Evolutionary conservation across 2,888 invertebrate species (phyloP).

Genomic region (Galerucella nymphaeae): DNA sequence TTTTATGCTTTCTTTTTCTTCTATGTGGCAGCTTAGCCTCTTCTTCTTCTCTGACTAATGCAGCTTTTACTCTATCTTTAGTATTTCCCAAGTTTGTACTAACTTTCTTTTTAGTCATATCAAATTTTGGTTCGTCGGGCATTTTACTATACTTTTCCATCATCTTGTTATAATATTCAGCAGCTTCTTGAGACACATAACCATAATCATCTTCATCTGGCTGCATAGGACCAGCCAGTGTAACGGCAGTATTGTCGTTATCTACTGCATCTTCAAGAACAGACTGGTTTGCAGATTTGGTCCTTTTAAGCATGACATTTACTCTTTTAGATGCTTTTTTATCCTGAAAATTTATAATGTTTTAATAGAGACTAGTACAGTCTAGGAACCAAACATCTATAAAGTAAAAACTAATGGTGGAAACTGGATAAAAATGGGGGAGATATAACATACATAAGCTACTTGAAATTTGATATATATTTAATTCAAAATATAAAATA

Average conservation of each 20-base stretch:
- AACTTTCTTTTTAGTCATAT: slow-evolving; percentile 67
- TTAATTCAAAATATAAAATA: no score
- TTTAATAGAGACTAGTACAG: neutral
- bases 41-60: slow-evolving; percentile 76
- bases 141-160: slow-evolving; percentile 84
- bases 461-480: no score
- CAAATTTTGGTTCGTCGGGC: slow-evolving; percentile 79
- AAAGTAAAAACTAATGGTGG: no score
- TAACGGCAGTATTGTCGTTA: slow-evolving; percentile 79
- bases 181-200: slow-evolving; percentile 81
- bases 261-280: slow-evolving; percentile 86
- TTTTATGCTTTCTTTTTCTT: slow-evolving; percentile 68
- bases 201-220: slow-evolving; percentile 94
- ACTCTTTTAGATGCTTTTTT: slow-evolving; percentile 63
- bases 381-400: no score
- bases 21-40: slow-evolving; percentile 78
- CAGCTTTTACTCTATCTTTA: slow-evolving; percentile 81
- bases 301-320: slow-evolving; percentile 76
- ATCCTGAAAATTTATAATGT: slow-evolving; percentile 52
- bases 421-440: no score
- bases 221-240: slow-evolving; percentile 79
- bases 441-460: no score
- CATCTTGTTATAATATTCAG: slow-evolving; percentile 84
- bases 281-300: slow-evolving; percentile 90
- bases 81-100: slow-evolving; percentile 70